A percentile compares a stretch with the other conserved stretches of the same genome.
These are phyloP conservation scores for Ctenopoma kingsleyae DNA, from an alignment of 2,797 vertebrate genomes.

Conservation along the genomic window DNA sequence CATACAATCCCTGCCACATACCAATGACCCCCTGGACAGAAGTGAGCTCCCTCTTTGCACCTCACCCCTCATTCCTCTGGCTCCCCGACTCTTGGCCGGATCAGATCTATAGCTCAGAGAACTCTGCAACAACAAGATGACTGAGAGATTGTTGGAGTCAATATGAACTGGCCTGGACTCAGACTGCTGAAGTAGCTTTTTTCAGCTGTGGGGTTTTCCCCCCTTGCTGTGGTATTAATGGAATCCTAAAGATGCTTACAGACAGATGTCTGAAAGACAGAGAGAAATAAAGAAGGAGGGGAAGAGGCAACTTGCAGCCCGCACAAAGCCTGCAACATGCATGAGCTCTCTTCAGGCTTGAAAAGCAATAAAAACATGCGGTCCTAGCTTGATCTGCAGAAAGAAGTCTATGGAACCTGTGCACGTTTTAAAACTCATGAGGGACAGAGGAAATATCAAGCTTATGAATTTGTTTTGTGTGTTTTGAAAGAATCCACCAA, in stretches of 20 bases:
- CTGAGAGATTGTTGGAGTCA: conserved; percentile 57
- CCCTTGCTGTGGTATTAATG: conserved; percentile 70
- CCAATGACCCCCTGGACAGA: conserved; percentile 31
- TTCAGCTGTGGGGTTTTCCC: conserved; percentile 72
- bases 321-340: conserved; percentile 26
- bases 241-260: conserved; percentile 77
- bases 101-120: conserved; percentile 46
- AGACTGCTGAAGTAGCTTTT: conserved; percentile 72
- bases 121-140: conserved; percentile 36
- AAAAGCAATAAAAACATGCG: conserved; percentile 29
- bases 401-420: neutral
- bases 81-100: conserved; percentile 50
- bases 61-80: conserved; percentile 56
- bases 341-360: conserved; percentile 32
- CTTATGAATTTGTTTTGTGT: neutral
- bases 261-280: conserved; percentile 72
- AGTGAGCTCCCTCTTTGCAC: conserved; percentile 51
- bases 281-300: conserved; percentile 32
- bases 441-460: neutral
- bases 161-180: conserved; percentile 54
- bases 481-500: conserved; percentile 4
- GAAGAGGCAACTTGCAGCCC: conserved; percentile 27
- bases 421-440: conserved; percentile 4
- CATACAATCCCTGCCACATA: conserved; percentile 24
- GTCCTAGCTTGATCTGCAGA: conserved; percentile 5